These are phyloP conservation scores for Malurus alboscapulatus DNA, from an alignment of 2,113 vertebrate genomes.

Conservation along the genomic window DNA sequence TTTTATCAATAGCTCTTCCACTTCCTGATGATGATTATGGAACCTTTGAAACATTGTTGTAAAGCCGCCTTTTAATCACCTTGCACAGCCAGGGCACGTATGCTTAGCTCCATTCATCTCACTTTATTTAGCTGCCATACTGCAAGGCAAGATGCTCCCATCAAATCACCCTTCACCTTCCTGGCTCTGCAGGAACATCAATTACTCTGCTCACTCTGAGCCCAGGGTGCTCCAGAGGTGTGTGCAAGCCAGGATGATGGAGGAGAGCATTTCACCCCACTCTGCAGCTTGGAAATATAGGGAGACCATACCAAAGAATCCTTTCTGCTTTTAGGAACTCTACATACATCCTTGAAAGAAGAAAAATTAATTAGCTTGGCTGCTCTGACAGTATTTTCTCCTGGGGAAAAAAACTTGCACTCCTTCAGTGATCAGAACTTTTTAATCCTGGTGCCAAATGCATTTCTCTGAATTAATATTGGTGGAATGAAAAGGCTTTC, in stretches of 20 bases:
- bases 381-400: slow-evolving; percentile 22
- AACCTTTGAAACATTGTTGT: neutral
- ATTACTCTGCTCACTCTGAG: neutral
- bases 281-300: neutral
- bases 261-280: neutral
- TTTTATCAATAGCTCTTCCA: neutral
- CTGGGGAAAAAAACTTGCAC: neutral
- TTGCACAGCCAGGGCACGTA: neutral
- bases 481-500: slow-evolving; percentile 43
- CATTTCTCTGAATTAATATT: slow-evolving; percentile 39
- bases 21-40: neutral
- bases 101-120: slow-evolving; percentile 21
- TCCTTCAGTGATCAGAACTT: slow-evolving; percentile 25
- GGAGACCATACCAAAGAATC: neutral
- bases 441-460: slow-evolving; percentile 7
- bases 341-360: neutral
- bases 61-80: slow-evolving; percentile 29
- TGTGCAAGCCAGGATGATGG: neutral
- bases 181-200: neutral
- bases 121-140: slow-evolving; percentile 12
- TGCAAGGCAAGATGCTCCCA: neutral
- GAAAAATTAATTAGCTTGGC: slow-evolving; percentile 18
- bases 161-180: neutral
- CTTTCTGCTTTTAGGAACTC: neutral
- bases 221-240: fast-evolving